Evolutionary conservation across 2,797 vertebrate genomes (phyloP).

Genomic region (Alauda arvensis): DNA sequence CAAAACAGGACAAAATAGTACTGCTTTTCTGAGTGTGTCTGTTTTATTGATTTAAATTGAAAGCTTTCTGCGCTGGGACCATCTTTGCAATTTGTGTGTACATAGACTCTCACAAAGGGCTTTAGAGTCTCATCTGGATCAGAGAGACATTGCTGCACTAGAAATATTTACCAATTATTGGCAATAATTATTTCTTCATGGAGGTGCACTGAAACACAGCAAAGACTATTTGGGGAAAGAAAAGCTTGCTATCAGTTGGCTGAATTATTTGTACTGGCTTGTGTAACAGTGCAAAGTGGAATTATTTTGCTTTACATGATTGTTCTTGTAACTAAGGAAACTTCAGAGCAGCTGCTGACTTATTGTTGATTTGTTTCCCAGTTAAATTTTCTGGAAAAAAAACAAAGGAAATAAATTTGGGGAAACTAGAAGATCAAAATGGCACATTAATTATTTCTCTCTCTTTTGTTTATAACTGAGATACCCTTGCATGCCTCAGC

Average conservation of each 20-base stretch:
- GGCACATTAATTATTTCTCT: neutral
- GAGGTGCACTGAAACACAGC: neutral
- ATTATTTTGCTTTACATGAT: conserved; percentile 2
- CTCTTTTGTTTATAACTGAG: neutral
- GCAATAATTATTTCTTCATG: neutral
- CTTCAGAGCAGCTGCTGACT: conserved; percentile 7
- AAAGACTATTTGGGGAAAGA: neutral
- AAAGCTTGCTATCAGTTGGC: neutral
- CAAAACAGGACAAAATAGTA: neutral
- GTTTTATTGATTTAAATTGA: neutral
- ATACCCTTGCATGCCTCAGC: neutral
- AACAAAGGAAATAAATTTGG: neutral
- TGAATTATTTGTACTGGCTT: neutral
- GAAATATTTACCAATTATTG: neutral
- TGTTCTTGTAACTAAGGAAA: conserved; percentile 3
- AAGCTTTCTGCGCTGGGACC: neutral
- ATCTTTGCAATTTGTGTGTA: neutral
- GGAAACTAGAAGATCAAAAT: neutral
- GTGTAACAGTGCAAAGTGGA: neutral
- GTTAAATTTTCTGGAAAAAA: conserved; percentile 15
- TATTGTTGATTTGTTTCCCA: conserved; percentile 7
- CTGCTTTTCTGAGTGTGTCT: neutral
- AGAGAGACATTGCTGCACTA: neutral
- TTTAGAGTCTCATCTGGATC: neutral
- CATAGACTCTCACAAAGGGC: neutral